Evolutionary conservation across 2,888 invertebrate species (phyloP).

Genomic region (Cheilosia grossa): DNA sequence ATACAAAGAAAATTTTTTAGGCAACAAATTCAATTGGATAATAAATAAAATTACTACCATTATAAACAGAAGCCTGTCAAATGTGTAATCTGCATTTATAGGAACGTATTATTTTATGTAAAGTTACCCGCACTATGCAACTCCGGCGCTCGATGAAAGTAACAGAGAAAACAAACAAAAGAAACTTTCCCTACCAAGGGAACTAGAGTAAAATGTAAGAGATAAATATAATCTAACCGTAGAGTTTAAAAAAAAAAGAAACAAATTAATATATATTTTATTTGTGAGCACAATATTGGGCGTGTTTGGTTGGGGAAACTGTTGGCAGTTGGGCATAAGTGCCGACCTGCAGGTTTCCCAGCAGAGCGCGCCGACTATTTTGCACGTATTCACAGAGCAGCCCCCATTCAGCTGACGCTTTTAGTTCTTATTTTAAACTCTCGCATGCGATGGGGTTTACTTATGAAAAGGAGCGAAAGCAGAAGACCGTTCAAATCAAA

Average conservation of each 20-base stretch:
- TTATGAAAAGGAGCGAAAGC: background rate
- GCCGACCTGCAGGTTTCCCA: too few species aligned
- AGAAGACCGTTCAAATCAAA: constrained; percentile 15
- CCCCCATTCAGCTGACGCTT: constrained; percentile 6
- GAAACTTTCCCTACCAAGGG: background rate
- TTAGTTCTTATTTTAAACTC: constrained; percentile 22
- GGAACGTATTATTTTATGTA: constrained; percentile 60
- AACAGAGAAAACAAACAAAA: background rate
- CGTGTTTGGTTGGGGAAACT: too few species aligned
- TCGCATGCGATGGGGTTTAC: background rate
- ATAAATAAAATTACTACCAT: constrained; percentile 34
- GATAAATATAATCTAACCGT: constrained; percentile 35
- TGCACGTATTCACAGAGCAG: constrained; percentile 32
- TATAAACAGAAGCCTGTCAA: constrained; percentile 44
- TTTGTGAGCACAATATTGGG: background rate
- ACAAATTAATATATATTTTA: background rate
- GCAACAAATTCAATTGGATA: constrained; percentile 57
- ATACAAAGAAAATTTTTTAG: constrained; percentile 57
- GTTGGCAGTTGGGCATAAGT: too few species aligned
- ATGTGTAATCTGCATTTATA: constrained; percentile 68
- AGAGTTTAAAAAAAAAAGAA: constrained; percentile 18
- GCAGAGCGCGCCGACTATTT: background rate
- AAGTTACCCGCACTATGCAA: constrained; percentile 14
- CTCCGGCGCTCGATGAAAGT: constrained; percentile 27
- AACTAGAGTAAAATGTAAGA: constrained; percentile 3